Evolutionary conservation across 2,797 vertebrate species (phyloP), one percentile per base, ranked within the genome.

Genomic region (Crenuchus spilurus): DNA sequence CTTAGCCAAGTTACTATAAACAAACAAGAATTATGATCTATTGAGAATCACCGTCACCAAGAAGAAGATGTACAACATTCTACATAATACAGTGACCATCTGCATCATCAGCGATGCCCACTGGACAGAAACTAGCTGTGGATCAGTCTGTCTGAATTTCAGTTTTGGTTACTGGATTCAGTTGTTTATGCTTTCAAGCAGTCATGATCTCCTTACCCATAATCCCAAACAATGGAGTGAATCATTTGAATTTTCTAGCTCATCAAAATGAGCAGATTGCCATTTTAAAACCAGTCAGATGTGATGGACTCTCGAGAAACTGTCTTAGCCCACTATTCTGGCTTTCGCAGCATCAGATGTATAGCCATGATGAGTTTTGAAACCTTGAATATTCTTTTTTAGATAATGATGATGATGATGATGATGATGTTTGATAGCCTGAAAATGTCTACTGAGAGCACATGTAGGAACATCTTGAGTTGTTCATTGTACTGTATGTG

Each of bases 361-460:
- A 66, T 57, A 14, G 49, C 22, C 37, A 41, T 39, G 54, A 30
- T 65, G 1, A 18, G 42, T 58, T 69, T 60, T 66, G 44, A 64
- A 52, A 63, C 26, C 60, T 37, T 14, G 37, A 39, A 31, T 67
- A 37, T 54, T 48, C 20, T 16, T 58, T 37, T 51, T n/a, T n/a
- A n/a, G n/a, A n/a, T 49, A 46, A 42, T 71, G 61, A 54, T 79
- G 35, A 73, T 37, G n/a, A 55, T 55, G 72, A 48, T 24, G 31
- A 20, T 63, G 39, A n/a, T 30, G 41, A 4, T 54, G 6, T 62
- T 42, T 48, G 30, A 11, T 37, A 51, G 28, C 41, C 52, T 73
- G 48, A 66, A 78, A 24, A 72, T 62, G 48, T 73, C 60, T 57
- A 46, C 37, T 57, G 31, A 39, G 48, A 78, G 61, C 64, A 66